phyloP scores from a whole-genome alignment of 2,888 invertebrate species.

The Sepioteuthis lessoniana region DNA sequence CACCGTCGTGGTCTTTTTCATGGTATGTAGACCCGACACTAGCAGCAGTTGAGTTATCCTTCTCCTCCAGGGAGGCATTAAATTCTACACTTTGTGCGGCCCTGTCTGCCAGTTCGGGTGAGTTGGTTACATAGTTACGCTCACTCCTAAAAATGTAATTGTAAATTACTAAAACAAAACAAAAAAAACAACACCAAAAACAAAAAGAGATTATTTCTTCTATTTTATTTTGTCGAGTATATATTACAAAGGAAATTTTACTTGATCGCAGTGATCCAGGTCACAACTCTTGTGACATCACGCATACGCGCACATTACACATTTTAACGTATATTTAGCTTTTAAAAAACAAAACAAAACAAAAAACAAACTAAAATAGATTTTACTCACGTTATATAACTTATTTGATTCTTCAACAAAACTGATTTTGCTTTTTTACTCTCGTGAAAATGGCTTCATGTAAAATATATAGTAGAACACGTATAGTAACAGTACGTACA shows the following conservation, averaged over 20 bases:
- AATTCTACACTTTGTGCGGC: neutral
- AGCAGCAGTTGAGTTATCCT: constrained; percentile 9
- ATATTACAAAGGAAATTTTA: neutral
- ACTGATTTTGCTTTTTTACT: neutral
- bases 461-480: neutral
- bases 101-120: constrained; percentile 33
- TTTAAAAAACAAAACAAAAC: no score
- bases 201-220: no score
- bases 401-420: neutral
- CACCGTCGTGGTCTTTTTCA: no score
- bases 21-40: constrained; percentile 14
- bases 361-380: no score
- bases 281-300: constrained; percentile 23
- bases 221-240: neutral
- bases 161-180: no score
- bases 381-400: neutral
- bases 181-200: no score
- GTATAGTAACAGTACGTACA: neutral
- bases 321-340: neutral
- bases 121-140: neutral
- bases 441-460: neutral
- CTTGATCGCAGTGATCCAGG: neutral
- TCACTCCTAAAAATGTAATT: neutral
- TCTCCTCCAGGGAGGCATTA: constrained; percentile 23
- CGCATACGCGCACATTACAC: neutral